Evolutionary conservation across 2,113 vertebrate species (phyloP), one percentile per base, ranked within the genome.

Genomic region (Scomber colias): DNA sequence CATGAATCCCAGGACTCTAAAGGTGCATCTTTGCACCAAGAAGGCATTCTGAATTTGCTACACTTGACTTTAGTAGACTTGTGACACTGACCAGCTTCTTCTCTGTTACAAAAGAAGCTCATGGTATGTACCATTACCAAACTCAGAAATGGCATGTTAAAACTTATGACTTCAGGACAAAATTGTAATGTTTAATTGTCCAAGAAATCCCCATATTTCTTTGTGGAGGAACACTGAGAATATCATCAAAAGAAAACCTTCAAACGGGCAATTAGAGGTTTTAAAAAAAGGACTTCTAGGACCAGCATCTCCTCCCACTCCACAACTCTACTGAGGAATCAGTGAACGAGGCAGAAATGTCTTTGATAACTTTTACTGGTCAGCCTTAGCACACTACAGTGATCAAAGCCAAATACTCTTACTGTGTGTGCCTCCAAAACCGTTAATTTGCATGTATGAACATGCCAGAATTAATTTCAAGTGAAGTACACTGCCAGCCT

Each of bases 401-500:
- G 35, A 69, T 69, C 51, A 70, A 48, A 40, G 50, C 14, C 70
- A 83, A 35, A 74, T 13, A 24, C 56, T 27, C 44, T 79, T 40
- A 40, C 35, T 10, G n/a, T 55, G 15, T 49, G 49, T 21, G 62
- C 13, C 35, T 60, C 35, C 54, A 75, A 70, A 70, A 3, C 1
- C 21, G 12, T 59, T 21, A 19, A 63, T 16, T 46, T 19, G 8
- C 21, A 49, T 13, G 12, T 19, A 21, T 65, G 35, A 71, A 54
- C 50, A 51, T 24, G 59, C 13, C 31, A 65, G 11, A 67, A 40
- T 17, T 48, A 3, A 56, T 67, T 57, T 55, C 11, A 44, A 40
- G 21, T 53, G n/a, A 77, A 48, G 31, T 40, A 17, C 9, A 31
- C 3, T 17, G 16, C 30, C 51, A 27, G 15, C 16, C 16, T 4